Percentiles rank a stretch among this genome's conserved stretches.
Conservation (phyloP, 2,113 vertebrate genomes). For the Phrynosoma platyrhinos region DNA sequence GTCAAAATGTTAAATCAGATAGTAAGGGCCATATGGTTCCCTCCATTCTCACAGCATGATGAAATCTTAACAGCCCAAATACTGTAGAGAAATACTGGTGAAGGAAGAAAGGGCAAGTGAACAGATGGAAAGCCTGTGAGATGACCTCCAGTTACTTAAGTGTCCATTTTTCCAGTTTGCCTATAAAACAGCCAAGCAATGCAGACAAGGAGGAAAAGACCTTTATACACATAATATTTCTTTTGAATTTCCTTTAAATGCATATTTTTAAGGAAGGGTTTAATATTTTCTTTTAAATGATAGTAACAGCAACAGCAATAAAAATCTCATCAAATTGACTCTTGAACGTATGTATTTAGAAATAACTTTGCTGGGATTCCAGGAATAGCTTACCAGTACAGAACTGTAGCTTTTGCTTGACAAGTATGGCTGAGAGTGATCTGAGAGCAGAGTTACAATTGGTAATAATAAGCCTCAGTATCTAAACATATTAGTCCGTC, state of each 20-base stretch:
- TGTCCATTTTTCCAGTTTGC: background rate
- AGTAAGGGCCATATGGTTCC: constrained; percentile 24
- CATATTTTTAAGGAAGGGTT: background rate
- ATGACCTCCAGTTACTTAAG: constrained; percentile 13
- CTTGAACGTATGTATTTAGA: background rate
- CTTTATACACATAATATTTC: background rate
- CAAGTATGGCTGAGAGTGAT: background rate
- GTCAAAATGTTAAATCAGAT: constrained; percentile 27
- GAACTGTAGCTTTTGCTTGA: background rate
- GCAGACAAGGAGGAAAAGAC: background rate
- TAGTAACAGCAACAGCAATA: background rate
- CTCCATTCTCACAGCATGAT: constrained; percentile 5
- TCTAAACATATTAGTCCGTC: background rate
- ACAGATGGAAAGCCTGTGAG: constrained; percentile 17
- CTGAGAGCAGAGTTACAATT: background rate
- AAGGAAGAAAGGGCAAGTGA: constrained; percentile 8
- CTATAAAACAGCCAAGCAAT: background rate
- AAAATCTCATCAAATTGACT: background rate
- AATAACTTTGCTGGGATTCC: background rate
- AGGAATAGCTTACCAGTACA: background rate
- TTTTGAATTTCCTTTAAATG: background rate
- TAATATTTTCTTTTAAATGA: constrained; percentile 3
- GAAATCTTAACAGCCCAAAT: constrained; percentile 9
- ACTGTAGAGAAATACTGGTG: background rate
- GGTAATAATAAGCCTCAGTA: background rate